Evolutionary conservation across 2,888 invertebrate genomes (phyloP), one percentile per base, ranked within the genome.

Genomic region (Morpho achilles): DNA sequence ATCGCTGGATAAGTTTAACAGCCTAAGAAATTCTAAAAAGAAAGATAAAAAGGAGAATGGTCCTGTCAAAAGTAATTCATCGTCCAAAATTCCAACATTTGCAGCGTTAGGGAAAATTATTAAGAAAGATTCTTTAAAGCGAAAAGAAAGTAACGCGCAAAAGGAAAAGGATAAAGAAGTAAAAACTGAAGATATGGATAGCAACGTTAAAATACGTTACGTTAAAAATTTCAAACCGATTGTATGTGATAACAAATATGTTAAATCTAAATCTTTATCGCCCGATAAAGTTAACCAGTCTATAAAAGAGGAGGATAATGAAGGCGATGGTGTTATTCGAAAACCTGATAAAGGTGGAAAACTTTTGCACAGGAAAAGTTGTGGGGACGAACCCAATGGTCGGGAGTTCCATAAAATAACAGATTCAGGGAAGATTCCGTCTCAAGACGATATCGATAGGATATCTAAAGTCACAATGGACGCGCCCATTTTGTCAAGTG

Each of bases 381-480:
- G 88, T 65, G 91, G 91, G 0, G 91, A 91, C 46, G 91, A 91
- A 59, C 89, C 89, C 0, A 81, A 69, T 62, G 60, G 75, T 1
- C 81, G 79, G 59, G 88, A 88, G 0, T 77, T 81, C 43, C 70
- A 74, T 23, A 84, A 79, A 71, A 87, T 88, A 9, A 73, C 83
- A 0, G 90, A 89, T 67, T 76, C 77, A 1, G 80, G 79, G 0
- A 89, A 87, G 54, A 91, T 94, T 9, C 95, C 96, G 0, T 95
- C 95, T n/a, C 95, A 96, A 76, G 96, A 96, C 72, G 96, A 96
- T 75, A 95, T 96, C 60, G 96, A 96, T 78, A 92, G 96, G 69
- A 97, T 97, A 75, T 96, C 95, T n/a, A 95, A 96, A 79, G 95
- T 97, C n/a, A 96, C 96, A 0, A 94, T 93, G 10, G 94, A 95